Conservation (phyloP, 2,113 vertebrate species). For the Brienomyrus longianalis region DNA sequence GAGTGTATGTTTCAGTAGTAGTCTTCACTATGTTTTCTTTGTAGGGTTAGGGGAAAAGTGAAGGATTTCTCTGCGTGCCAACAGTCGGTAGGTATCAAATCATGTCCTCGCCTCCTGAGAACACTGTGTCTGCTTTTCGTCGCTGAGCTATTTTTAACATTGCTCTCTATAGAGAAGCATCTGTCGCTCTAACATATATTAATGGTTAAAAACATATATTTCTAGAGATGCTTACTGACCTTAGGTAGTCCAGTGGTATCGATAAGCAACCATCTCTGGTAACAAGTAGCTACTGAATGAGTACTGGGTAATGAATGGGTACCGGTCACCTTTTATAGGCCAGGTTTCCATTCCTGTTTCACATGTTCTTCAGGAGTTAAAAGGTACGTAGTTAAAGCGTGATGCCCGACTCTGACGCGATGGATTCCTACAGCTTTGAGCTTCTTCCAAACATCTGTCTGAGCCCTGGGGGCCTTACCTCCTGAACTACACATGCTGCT, state of each 20-base stretch:
- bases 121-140: not conserved
- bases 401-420: constrained; percentile 35
- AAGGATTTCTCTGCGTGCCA: constrained; percentile 20
- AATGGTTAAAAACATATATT: not conserved
- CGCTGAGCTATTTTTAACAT: constrained; percentile 3
- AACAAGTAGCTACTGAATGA: not conserved
- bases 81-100: constrained; percentile 21
- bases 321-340: not conserved
- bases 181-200: not conserved
- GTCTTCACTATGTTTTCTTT: constrained; percentile 17
- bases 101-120: not conserved
- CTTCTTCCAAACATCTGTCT: constrained; percentile 47
- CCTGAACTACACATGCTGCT: constrained; percentile 11
- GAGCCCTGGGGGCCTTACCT: constrained; percentile 15
- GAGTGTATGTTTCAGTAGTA: not conserved
- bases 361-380: not conserved
- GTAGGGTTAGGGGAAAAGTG: constrained; percentile 3
- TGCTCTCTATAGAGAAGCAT: not conserved
- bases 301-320: not conserved
- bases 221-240: not conserved
- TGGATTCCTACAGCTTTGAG: not conserved
- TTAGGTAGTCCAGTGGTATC: not conserved
- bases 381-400: constrained; percentile 22
- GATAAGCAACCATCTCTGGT: not conserved
- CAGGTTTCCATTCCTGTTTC: not conserved